Base-by-base conservation (phyloP, 2,113 vertebrate species). In the Podarcis muralis region DNA sequence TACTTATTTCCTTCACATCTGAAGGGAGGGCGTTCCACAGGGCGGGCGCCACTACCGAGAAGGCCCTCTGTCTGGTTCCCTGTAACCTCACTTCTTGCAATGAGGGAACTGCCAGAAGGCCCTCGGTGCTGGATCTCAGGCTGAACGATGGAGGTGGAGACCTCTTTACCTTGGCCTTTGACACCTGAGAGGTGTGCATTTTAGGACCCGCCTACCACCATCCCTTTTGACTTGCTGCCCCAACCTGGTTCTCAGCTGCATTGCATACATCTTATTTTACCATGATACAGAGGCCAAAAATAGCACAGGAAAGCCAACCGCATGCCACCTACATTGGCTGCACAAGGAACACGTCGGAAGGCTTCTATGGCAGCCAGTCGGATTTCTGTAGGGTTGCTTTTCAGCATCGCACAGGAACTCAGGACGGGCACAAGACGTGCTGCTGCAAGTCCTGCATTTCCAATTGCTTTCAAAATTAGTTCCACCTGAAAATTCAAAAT, bases 261-360 rank as follows among this genome's bases (percentile, higher is more conserved):
- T 22, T 20, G 20, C 0, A 2, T 35, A 2, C 15, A 32, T 43
- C 48, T 48, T 8, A 15, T 25, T 72, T 20, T 48, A 72, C 2
- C 13, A 76, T 18, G 71, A 3, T 1, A 3, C 18, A 25, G 40
- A 22, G 5, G 0, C 7, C 2, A 48, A 40, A 2, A 23, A 20
- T 23, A 30, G 84, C 0, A 8, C 4, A 85, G 78, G 81, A 48
- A 86, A 32, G 35, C 6, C 43, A 5, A 6, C 79, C 65, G n/a
- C 23, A 7, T 1, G n/a, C 9, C 13, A 95, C 98, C 96, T 89
- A 99, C 97, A 5, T 97, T 91, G 72, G 35, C 94, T 5, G 96
- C 88, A 91, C 98, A 99, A 89, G 98, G 98, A 35, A 98, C 83
- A 81, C 97, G 98, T 80, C 97, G 95, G 96, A 98, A 98, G 83